Evolutionary conservation across 2,797 vertebrate species (phyloP).

Genomic region (Neosalanx taihuensis): DNA sequence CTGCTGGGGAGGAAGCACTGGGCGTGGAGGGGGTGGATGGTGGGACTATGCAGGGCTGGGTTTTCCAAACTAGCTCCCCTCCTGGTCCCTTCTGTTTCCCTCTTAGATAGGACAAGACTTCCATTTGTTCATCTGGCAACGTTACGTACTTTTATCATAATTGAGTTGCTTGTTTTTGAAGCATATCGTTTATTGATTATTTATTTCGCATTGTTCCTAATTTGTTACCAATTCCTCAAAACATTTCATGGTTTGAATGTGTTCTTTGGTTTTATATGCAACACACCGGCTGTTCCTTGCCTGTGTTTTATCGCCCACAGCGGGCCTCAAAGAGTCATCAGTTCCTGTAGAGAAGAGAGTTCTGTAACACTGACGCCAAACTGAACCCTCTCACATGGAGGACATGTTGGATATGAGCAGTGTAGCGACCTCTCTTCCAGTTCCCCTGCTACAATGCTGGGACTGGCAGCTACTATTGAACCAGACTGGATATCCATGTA

Average conservation of each 20-base stretch:
- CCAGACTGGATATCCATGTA: too few relatives aligned
- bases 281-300: slow-evolving; percentile 33
- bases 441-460: slow-evolving; percentile 12
- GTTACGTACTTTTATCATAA: not conserved
- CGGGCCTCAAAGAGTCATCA: slow-evolving; percentile 14
- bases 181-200: slow-evolving; percentile 26
- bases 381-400: not conserved
- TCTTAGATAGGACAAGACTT: not conserved
- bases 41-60: slow-evolving; percentile 58
- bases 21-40: slow-evolving; percentile 9
- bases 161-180: slow-evolving; percentile 1
- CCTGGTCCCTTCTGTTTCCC: too few relatives aligned
- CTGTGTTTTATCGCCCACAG: slow-evolving; percentile 25
- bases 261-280: slow-evolving; percentile 12
- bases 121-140: slow-evolving; percentile 35
- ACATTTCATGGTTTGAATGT: not conserved
- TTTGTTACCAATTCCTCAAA: slow-evolving; percentile 7
- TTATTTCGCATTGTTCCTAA: too few relatives aligned
- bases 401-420: slow-evolving; percentile 15
- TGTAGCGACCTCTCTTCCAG: slow-evolving; percentile 19
- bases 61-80: too few relatives aligned
- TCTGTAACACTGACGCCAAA: not conserved
- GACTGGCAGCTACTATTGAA: slow-evolving; percentile 15
- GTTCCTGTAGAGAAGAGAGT: slow-evolving; percentile 22
- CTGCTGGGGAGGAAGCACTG: not conserved